These are phyloP conservation scores for Rhopalosiphum nymphaeae DNA, from an alignment of 2,888 invertebrate species.

Conservation along the genomic window DNA sequence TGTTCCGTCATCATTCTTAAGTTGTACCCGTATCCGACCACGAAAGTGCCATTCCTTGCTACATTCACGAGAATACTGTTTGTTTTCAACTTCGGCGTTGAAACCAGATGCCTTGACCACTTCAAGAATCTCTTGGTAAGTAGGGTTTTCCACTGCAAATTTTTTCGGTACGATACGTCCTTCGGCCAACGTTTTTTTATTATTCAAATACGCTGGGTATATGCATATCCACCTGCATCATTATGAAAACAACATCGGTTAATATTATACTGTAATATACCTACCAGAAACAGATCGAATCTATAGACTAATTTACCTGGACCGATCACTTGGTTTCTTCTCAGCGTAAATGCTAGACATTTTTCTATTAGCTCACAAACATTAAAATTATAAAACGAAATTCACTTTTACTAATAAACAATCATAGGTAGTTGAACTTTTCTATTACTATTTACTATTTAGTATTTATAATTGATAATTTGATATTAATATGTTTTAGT, in stretches of 20 bases:
- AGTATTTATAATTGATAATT: neutral
- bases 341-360: conserved; percentile 59
- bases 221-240: conserved; percentile 91
- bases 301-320: conserved; percentile 47
- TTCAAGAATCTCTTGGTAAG: conserved; percentile 94
- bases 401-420: neutral
- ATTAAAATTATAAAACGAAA: conserved; percentile 18
- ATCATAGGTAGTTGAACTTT: neutral
- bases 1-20: conserved; percentile 90
- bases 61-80: conserved; percentile 89
- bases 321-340: conserved; percentile 65
- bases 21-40: conserved; percentile 92
- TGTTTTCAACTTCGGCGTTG: conserved; percentile 90
- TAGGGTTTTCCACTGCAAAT: conserved; percentile 94
- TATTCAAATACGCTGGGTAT: conserved; percentile 96
- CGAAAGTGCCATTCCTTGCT: conserved; percentile 89
- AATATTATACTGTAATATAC: neutral
- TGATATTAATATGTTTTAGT: neutral
- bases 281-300: neutral
- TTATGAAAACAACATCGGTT: conserved; percentile 63
- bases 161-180: conserved; percentile 88
- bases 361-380: neutral
- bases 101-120: conserved; percentile 87
- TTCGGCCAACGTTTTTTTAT: conserved; percentile 89
- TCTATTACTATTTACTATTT: neutral